Percentiles rank a stretch among this genome's conserved stretches.
Evolutionary conservation across 30 jellyfish, hydroid and myxozoan genomes (phyloP).

Genomic region (Chironex yamaguchii): DNA sequence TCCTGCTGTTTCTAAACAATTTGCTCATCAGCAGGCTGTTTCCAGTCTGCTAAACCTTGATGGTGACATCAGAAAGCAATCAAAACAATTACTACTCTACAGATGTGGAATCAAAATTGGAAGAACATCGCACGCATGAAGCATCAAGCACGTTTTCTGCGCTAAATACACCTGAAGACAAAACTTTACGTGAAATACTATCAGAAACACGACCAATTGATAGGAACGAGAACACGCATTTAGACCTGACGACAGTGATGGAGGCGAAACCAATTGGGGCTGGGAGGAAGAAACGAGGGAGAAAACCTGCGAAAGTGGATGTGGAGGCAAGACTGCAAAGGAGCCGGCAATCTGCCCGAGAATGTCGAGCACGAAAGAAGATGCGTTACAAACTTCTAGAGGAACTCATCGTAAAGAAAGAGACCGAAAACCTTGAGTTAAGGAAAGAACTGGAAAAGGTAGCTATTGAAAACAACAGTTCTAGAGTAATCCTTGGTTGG

Average conservation of each 20-base stretch:
- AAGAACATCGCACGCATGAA: too few species aligned
- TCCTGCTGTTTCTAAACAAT: too few species aligned
- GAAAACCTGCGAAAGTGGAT: conserved; percentile 55
- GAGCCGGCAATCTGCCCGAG: conserved; percentile 83
- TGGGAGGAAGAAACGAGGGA: conserved; percentile 41
- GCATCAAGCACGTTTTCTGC: too few species aligned
- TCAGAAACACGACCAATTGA: neutral
- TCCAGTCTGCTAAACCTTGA: too few species aligned
- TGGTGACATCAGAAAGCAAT: too few species aligned
- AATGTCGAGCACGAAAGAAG: conserved; percentile 78
- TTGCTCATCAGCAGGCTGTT: too few species aligned
- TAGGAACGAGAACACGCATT: neutral
- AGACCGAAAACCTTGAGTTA: conserved; percentile 55
- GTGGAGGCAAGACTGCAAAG: conserved; percentile 76
- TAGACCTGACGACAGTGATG: neutral
- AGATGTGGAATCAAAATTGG: too few species aligned
- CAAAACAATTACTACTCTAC: too few species aligned
- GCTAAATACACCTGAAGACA: neutral
- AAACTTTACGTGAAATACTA: neutral
- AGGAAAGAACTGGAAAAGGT: conserved; percentile 72
- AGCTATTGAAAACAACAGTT: too few species aligned
- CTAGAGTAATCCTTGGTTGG: too few species aligned
- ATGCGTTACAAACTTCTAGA: conserved; percentile 68
- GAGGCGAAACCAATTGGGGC: neutral
- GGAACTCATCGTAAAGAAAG: conserved; percentile 72